A percentile compares a stretch with the other conserved stretches of the same genome.
Evolutionary conservation across 2,113 vertebrate species (phyloP).

Genomic region (Eudyptes chrysolophus): DNA sequence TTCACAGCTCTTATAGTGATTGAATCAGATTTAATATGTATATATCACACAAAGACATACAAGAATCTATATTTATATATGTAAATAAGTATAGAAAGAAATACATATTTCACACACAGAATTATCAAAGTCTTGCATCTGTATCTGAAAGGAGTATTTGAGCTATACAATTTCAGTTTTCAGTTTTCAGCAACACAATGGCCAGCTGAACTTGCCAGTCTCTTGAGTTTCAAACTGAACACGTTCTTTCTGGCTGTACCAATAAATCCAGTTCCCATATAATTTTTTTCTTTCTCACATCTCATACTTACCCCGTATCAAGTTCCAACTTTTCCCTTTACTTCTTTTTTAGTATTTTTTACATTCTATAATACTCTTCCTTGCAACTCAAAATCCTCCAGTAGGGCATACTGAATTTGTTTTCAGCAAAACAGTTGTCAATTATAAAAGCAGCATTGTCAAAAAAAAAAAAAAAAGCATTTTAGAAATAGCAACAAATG

Average conservation of each 20-base stretch:
- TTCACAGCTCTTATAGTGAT: neutral
- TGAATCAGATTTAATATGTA: neutral
- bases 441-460: neutral
- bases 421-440: neutral
- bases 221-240: neutral
- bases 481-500: neutral
- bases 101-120: neutral
- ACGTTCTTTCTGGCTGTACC: neutral
- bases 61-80: neutral
- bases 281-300: neutral
- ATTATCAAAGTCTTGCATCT: neutral
- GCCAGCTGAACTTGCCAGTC: neutral
- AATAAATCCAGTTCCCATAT: neutral
- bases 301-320: neutral
- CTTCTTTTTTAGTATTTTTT: neutral
- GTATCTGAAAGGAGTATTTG: neutral
- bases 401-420: neutral
- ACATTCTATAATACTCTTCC: neutral
- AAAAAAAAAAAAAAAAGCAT: neutral
- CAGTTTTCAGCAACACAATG: neutral
- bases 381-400: neutral
- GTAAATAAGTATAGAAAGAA: neutral
- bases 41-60: neutral
- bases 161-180: neutral
- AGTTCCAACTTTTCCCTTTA: neutral